A percentile compares a stretch with the other conserved stretches of the same genome.
These are phyloP conservation scores for Nycteola revayana DNA, from an alignment of 2,888 invertebrate genomes.

Conservation along the genomic window DNA sequence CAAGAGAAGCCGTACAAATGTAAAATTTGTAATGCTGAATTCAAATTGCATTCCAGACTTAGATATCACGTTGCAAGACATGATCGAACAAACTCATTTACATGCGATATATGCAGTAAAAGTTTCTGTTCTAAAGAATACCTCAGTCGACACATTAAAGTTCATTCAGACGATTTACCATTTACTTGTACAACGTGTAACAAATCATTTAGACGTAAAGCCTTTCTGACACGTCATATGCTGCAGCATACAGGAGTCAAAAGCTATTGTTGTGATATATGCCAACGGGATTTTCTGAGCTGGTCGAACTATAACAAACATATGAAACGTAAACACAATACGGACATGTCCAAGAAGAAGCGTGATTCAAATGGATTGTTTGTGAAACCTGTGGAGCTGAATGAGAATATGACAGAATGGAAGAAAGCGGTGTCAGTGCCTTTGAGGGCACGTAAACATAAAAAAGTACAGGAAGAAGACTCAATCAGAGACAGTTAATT, in stretches of 20 bases:
- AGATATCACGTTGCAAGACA: conserved; percentile 46
- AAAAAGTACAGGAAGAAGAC: too few species aligned
- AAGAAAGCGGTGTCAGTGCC: conserved; percentile 40
- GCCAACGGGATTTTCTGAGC: conserved; percentile 85
- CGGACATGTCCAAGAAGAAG: conserved; percentile 53
- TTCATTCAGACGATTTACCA: conserved; percentile 88
- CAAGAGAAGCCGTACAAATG: conserved; percentile 53
- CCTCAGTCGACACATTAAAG: conserved; percentile 84
- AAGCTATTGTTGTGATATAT: conserved; percentile 86
- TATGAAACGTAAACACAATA: conserved; percentile 88
- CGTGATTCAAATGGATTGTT: conserved; percentile 61
- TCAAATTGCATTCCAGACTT: conserved; percentile 41
- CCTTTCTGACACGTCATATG: conserved; percentile 85
- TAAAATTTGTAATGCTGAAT: conserved; percentile 57
- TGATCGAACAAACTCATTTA: conserved; percentile 44
- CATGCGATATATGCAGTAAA: conserved; percentile 53
- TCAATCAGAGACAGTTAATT: too few species aligned
- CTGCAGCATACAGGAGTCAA: conserved; percentile 85
- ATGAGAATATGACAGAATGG: conserved; percentile 44
- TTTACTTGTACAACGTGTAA: conserved; percentile 86
- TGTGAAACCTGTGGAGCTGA: background rate
- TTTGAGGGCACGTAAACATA: too few species aligned
- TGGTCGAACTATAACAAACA: conserved; percentile 91
- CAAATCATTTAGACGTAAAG: conserved; percentile 86
- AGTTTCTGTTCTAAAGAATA: conserved; percentile 47